Base-by-base conservation (phyloP, 2,888 invertebrate genomes). In the Saturnia japonica region DNA sequence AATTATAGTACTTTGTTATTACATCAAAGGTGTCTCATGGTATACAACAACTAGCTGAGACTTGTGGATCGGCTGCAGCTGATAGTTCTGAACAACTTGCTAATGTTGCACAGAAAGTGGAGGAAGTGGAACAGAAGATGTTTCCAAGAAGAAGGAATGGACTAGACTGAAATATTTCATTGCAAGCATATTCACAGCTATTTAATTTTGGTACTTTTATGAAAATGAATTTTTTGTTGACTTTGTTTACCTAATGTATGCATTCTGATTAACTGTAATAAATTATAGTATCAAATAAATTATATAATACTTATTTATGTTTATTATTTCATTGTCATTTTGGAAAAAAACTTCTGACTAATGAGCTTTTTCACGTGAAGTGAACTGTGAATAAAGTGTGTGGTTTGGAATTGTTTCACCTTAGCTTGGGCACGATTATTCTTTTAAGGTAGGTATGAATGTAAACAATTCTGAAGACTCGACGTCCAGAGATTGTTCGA, bases 141-240 rank as follows among this genome's bases (percentile, higher is more conserved):
- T 89, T 90, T 70, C 93, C 92, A 19, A 89, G 80, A 73, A 85
- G 93, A 76, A 84, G 94, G 74, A 94, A 94, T 83, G 94, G 94
- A 54, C 81, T 94, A 25, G 94, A 94, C 77, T 93, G 82, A 85
- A 74, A 64, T 34, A 70, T 62, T 68, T 7, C 1, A 51, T n/a
- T 54, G 51, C 8, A 54, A 54, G 2, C 4, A 54, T 22, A n/a
- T 54, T 54, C 54, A 22, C 11, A 11, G 54, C 54, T 51, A 16
- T 54, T 54, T 7, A 9, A n/a, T 54, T 72, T 67, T 47, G 62
- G 19, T 64, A 40, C 64, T 64, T n/a, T 40, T 40, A 19, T 57
- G 16, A 62, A 62, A 40, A 40, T n/a, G 25, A 28, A 28, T 60
- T 12, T 60, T 25, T 14, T 60, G 19, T 28, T 12, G 57, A 60